Conservation (phyloP, 2,888 invertebrate genomes). For the Drosophila koepferae region DNA sequence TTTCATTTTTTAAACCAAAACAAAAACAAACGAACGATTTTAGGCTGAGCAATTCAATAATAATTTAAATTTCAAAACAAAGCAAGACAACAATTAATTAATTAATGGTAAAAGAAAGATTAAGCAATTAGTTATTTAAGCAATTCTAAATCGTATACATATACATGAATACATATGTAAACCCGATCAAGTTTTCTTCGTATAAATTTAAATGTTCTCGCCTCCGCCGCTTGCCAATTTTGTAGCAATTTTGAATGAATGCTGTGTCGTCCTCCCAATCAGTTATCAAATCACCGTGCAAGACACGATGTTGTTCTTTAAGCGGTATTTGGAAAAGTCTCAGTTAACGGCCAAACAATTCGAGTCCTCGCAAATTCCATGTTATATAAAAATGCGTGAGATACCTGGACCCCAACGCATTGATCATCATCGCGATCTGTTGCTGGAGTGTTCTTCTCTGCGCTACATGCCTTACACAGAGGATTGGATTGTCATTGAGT, state of each 20-base stretch:
- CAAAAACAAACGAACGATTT: conserved; percentile 49
- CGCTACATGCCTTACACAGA: conserved; percentile 68
- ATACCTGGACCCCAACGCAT: conserved; percentile 63
- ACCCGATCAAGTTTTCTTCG: conserved; percentile 41
- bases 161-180: not conserved
- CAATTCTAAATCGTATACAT: not conserved
- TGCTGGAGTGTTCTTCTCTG: conserved; percentile 64
- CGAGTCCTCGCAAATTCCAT: conserved; percentile 73
- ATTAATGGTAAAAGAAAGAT: conserved; percentile 58
- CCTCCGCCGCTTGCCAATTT: conserved; percentile 44
- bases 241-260: conserved; percentile 14
- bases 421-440: conserved; percentile 72
- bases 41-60: conserved; percentile 54
- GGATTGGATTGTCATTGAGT: conserved; percentile 82
- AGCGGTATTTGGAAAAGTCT: conserved; percentile 80
- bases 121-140: conserved; percentile 24
- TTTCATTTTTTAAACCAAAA: conserved; percentile 75
- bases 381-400: conserved; percentile 80
- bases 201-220: conserved; percentile 10
- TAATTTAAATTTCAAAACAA: conserved; percentile 14
- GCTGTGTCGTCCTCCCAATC: conserved; percentile 14
- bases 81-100: conserved; percentile 10
- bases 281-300: conserved; percentile 40
- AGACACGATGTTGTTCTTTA: conserved; percentile 76
- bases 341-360: conserved; percentile 76